Conservation (phyloP, 2,888 invertebrate genomes). For the Drosophila neotestacea region DNA sequence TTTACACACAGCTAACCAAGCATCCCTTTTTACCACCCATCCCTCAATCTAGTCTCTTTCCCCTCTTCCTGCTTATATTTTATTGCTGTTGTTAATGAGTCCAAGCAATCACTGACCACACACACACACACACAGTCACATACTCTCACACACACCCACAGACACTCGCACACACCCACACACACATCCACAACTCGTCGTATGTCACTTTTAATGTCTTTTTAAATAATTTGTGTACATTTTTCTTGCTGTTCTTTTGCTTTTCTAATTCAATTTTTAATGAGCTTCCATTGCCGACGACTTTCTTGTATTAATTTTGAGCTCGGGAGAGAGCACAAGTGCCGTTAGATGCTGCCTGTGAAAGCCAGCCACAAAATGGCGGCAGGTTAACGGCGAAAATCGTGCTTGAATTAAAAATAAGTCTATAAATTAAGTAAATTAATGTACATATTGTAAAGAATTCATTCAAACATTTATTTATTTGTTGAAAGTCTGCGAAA, state of each 20-base stretch:
- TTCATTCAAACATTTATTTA: no score
- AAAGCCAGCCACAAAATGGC: conserved; percentile 53
- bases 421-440: neutral
- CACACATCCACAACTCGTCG: conserved; percentile 17
- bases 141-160: neutral
- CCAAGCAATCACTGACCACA: conserved; percentile 48
- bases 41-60: neutral
- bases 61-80: conserved; percentile 35
- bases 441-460: no score
- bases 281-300: conserved; percentile 22
- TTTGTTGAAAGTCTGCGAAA: no score
- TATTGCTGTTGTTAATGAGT: conserved; percentile 67
- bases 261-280: conserved; percentile 32
- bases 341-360: conserved; percentile 45
- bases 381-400: conserved; percentile 3
- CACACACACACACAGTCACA: conserved; percentile 9
- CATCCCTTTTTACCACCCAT: conserved; percentile 15
- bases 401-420: neutral
- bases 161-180: neutral
- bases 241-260: conserved; percentile 14
- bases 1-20: conserved; percentile 62
- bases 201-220: conserved; percentile 71
- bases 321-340: conserved; percentile 4
- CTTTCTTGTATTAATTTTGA: conserved; percentile 16
- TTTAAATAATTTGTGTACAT: conserved; percentile 63